These are phyloP conservation scores for Cladopsammia gracilis DNA, from an alignment of 64 coral and sea anemone genomes.

Conservation along the genomic window DNA sequence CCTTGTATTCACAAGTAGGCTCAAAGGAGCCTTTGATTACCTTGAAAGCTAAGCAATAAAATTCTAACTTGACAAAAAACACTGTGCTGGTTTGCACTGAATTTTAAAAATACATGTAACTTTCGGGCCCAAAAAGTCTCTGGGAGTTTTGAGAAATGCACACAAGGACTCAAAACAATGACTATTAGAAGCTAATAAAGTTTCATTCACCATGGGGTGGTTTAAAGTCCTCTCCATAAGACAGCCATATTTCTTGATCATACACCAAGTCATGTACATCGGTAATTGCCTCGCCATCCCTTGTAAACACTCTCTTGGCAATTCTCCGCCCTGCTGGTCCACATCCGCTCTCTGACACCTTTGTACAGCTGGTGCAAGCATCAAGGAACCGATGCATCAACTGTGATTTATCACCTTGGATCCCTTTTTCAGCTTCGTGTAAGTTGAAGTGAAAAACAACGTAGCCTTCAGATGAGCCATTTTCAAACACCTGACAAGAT, in stretches of 20 bases:
- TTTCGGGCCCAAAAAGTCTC: too few relatives aligned
- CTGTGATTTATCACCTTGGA: conserved; percentile 68
- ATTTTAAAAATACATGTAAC: too few relatives aligned
- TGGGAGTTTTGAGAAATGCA: too few relatives aligned
- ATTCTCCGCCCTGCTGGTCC: conserved; percentile 85
- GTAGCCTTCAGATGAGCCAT: conserved; percentile 79
- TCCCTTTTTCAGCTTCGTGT: conserved; percentile 90
- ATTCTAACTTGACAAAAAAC: too few relatives aligned
- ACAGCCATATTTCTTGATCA: conserved; percentile 96
- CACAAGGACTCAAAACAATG: too few relatives aligned
- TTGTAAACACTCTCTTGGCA: conserved; percentile 81
- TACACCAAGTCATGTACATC: conserved; percentile 82
- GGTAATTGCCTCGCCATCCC: conserved; percentile 85
- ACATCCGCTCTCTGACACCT: conserved; percentile 55
- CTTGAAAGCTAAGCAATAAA: too few relatives aligned
- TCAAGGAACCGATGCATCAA: conserved; percentile 91
- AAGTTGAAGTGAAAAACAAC: conserved; percentile 91
- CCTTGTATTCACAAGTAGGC: too few relatives aligned
- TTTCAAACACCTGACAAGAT: conserved; percentile 87
- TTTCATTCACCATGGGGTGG: conserved; percentile 67
- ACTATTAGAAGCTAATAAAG: too few relatives aligned
- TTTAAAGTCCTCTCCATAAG: conserved; percentile 96
- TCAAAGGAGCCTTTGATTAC: too few relatives aligned
- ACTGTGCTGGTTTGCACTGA: too few relatives aligned
- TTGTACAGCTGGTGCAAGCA: conserved; percentile 76